Conservation (phyloP, 2,113 vertebrate species). For the Amphiprion percula region DNA sequence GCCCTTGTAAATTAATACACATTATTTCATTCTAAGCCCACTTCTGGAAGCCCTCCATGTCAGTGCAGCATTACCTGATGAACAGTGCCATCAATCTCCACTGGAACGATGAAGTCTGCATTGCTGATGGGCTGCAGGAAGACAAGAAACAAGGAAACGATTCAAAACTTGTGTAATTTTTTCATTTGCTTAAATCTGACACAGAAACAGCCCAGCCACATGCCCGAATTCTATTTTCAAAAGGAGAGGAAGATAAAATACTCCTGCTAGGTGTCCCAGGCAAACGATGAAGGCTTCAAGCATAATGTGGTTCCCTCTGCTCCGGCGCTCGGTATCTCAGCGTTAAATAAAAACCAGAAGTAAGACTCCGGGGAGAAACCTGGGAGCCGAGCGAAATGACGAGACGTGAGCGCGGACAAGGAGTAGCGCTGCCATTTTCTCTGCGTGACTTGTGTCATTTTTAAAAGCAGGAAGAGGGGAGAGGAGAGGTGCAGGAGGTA, state of each 20-base stretch:
- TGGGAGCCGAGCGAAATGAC: slow-evolving; percentile 41
- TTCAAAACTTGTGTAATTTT: slow-evolving; percentile 16
- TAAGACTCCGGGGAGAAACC: slow-evolving; percentile 50
- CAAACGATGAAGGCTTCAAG: slow-evolving; percentile 47
- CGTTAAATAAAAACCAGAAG: slow-evolving; percentile 61
- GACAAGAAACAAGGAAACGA: slow-evolving; percentile 32
- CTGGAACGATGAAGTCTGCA: slow-evolving; percentile 74
- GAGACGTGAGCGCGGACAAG: slow-evolving; percentile 36
- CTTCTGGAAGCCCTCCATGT: slow-evolving; percentile 15
- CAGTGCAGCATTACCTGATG: slow-evolving; percentile 68
- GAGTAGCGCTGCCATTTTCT: slow-evolving; percentile 30
- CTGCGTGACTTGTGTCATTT: slow-evolving; percentile 57
- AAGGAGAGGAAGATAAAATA: slow-evolving; percentile 18
- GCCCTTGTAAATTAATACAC: slow-evolving; percentile 32
- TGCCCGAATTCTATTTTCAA: background rate
- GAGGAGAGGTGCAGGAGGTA: slow-evolving; percentile 40
- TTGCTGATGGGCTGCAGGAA: slow-evolving; percentile 72
- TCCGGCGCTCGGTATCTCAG: slow-evolving; percentile 31
- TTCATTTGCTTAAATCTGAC: slow-evolving; percentile 9
- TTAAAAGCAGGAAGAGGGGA: slow-evolving; percentile 29
- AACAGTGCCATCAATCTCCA: slow-evolving; percentile 80
- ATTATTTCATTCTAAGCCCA: slow-evolving; percentile 37
- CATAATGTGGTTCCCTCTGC: slow-evolving; percentile 53
- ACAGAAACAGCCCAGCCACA: slow-evolving; percentile 12
- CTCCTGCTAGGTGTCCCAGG: slow-evolving; percentile 34